A percentile compares a stretch with the other conserved stretches of the same genome.
Evolutionary conservation across 1,140 invertebrate genomes (phyloP).

Genomic region (Linepithema humile): DNA sequence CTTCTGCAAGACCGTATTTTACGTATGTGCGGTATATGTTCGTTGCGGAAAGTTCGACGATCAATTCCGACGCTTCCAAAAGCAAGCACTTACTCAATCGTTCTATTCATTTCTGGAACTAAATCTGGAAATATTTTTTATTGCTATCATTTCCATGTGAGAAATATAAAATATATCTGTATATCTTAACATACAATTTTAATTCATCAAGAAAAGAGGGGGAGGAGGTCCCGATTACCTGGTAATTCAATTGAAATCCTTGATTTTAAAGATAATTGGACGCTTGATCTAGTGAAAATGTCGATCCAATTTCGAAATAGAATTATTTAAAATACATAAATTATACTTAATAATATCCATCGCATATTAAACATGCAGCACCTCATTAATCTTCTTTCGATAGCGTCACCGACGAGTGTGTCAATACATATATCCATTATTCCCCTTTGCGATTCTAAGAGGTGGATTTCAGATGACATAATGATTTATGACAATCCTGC

Average conservation of each 20-base stretch:
- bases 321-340: too few species aligned
- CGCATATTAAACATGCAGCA: not conserved
- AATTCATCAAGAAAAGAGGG: too few species aligned
- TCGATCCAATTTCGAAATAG: not conserved
- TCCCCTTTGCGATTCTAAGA: not conserved
- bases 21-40: not conserved
- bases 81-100: too few species aligned
- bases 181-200: too few species aligned
- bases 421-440: constrained; percentile 26
- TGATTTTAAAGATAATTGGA: not conserved
- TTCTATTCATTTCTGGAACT: too few species aligned
- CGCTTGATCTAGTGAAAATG: not conserved
- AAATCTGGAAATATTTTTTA: too few species aligned
- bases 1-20: constrained; percentile 47
- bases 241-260: too few species aligned
- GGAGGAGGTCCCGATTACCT: too few species aligned
- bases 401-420: not conserved
- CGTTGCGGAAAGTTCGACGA: not conserved
- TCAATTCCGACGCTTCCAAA: not conserved
- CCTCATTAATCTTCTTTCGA: constrained; percentile 26
- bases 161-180: too few species aligned
- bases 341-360: too few species aligned
- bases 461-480: not conserved
- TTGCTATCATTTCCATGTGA: too few species aligned
- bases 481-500: constrained; percentile 22